Percentiles rank a stretch among this genome's conserved stretches.
Conservation (phyloP, 2,113 vertebrate genomes). For the Anoura caudifer region DNA sequence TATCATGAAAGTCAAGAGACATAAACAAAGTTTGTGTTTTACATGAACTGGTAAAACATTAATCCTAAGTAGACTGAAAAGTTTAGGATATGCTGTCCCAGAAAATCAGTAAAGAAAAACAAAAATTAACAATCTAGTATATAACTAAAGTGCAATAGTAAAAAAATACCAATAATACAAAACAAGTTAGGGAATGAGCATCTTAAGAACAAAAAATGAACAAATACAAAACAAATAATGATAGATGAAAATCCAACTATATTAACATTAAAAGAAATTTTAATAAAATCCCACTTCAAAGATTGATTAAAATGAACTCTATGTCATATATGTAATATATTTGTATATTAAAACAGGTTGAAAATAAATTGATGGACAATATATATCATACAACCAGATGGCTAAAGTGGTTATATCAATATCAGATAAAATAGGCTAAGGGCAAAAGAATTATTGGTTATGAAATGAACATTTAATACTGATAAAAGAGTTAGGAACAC, state of each 20-base stretch:
- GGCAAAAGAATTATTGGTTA: background rate
- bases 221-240: background rate
- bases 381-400: background rate
- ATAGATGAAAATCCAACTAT: background rate
- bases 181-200: background rate
- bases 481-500: background rate
- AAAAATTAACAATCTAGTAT: background rate
- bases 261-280: background rate
- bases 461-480: background rate
- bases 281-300: background rate
- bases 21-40: background rate
- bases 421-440: background rate
- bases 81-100: background rate
- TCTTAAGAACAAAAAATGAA: background rate
- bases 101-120: background rate
- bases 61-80: background rate
- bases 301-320: background rate
- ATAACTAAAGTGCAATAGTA: background rate
- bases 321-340: background rate
- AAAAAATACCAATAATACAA: background rate
- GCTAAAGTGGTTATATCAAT: background rate
- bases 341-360: background rate
- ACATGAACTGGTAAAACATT: background rate
- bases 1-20: background rate
- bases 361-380: background rate